A percentile compares a stretch with the other conserved stretches of the same genome.
Evolutionary conservation across 2,113 vertebrate genomes (phyloP).

Genomic region (Vicugna pacos): DNA sequence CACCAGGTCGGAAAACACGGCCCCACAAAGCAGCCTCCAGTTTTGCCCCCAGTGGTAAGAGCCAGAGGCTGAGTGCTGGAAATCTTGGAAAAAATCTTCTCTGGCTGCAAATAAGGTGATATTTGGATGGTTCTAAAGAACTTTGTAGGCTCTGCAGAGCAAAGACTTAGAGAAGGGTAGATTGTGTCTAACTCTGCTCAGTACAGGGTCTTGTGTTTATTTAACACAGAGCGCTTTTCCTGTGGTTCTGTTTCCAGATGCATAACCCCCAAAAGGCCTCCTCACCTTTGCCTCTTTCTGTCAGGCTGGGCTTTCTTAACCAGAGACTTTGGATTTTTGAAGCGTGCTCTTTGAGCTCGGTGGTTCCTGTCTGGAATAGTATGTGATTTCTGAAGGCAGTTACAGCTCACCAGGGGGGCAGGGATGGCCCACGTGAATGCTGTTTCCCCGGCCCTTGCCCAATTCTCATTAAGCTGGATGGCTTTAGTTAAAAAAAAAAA

Average conservation of each 20-base stretch:
- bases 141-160: neutral
- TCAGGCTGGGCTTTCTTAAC: neutral
- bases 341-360: neutral
- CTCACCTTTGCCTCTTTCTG: neutral
- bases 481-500: constrained; percentile 39
- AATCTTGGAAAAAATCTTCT: neutral
- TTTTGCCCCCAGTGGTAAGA: neutral
- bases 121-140: neutral
- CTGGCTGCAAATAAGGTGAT: neutral
- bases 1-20: neutral
- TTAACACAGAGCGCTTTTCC: neutral
- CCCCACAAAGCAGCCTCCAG: neutral
- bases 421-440: constrained; percentile 63
- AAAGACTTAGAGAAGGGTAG: neutral
- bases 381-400: constrained; percentile 46
- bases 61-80: neutral
- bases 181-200: neutral
- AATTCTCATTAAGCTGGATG: constrained; percentile 64
- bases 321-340: neutral
- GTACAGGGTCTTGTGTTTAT: neutral
- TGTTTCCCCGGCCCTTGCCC: constrained; percentile 61
- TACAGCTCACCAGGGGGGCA: constrained; percentile 33
- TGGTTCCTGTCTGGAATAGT: neutral
- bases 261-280: neutral
- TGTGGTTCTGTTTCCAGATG: neutral